phyloP scores from a whole-genome alignment of 53 echinoderm and acorn worm species.

The Holothuria leucospilota region DNA sequence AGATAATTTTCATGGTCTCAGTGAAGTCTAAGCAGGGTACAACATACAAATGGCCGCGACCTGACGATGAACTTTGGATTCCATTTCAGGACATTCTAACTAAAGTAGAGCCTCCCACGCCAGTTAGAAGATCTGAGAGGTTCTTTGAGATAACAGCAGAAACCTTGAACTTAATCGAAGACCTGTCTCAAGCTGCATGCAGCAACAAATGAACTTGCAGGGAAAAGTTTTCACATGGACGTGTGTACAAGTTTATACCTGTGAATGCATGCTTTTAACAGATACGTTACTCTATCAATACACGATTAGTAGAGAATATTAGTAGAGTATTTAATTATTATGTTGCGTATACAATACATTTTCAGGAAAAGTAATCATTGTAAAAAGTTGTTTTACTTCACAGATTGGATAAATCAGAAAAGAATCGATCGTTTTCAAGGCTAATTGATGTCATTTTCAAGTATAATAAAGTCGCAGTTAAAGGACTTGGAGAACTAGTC shows the following conservation, averaged over 20 bases:
- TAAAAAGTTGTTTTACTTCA: not conserved
- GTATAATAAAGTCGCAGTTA: not conserved
- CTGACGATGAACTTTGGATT: slow-evolving; percentile 47
- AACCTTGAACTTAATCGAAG: not conserved
- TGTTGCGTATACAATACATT: too few relatives aligned
- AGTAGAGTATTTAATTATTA: not conserved
- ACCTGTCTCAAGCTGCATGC: not conserved
- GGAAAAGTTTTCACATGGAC: too few relatives aligned
- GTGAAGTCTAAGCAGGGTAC: slow-evolving; percentile 54
- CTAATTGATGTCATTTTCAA: slow-evolving; percentile 17
- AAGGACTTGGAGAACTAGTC: slow-evolving; percentile 10
- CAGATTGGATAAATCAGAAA: slow-evolving; percentile 1
- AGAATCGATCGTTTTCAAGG: not conserved
- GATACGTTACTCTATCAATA: not conserved
- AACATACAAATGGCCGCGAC: slow-evolving; percentile 52
- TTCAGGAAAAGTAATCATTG: too few relatives aligned
- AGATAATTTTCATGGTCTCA: slow-evolving; percentile 59
- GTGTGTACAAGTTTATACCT: not conserved
- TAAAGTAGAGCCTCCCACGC: slow-evolving; percentile 27
- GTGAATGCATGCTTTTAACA: slow-evolving; percentile 11
- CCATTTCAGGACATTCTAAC: slow-evolving; percentile 49
- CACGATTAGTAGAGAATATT: not conserved
- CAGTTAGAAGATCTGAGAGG: slow-evolving; percentile 41
- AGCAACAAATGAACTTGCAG: too few relatives aligned
- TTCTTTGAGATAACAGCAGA: slow-evolving; percentile 21